Base-by-base conservation (phyloP, 2,797 vertebrate genomes). In the Acrossocheilus wenchowensis region DNA sequence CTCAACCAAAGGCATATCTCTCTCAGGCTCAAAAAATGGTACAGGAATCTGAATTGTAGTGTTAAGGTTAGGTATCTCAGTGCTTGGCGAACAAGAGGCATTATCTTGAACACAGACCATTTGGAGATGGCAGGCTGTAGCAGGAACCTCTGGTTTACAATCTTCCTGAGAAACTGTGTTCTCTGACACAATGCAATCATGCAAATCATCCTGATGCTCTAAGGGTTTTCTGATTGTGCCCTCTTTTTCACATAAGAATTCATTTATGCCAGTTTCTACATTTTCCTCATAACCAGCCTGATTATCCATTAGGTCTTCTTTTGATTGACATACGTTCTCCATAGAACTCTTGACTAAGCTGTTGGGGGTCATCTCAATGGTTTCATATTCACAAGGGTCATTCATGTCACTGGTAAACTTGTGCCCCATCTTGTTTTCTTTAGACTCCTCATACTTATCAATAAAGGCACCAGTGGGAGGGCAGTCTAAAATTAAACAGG, bases 41-140 rank as follows among this genome's bases (percentile, higher is more conserved):
- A 97, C 97, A 57, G 95, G 95, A 84, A 95, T 92, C 45, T 98
- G 96, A 89, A 97, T 95, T 83, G 95, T 96, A 45, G 96, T 91
- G 0, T 96, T 94, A 39, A 97, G 94, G 87, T 94, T 95, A 86
- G 97, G 95, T 0, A 97, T 94, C 87, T 97, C 95, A 0, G 96
- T 94, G 30, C 94, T 94, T n/a, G 94, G 96, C 75, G 96, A 95
- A 4, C 90, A 91, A 0, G 94, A 87, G 6, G 92, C 88, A 64
- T 84, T 91, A 23, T 95, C 94, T 7, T 92, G 88, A 71, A 92
- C 82, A 0, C 91, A 90, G 1, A 73, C 81, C 34, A 87, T 69
- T 75, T 92, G 86, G 68, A 91, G 57, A 62, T 92, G 84, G 78
- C 89, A 87, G 48, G 90, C 54, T 66, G 87, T 78, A 1, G 85